Base-by-base conservation (phyloP, 2,888 invertebrate genomes). In the Heliconius ismenius region DNA sequence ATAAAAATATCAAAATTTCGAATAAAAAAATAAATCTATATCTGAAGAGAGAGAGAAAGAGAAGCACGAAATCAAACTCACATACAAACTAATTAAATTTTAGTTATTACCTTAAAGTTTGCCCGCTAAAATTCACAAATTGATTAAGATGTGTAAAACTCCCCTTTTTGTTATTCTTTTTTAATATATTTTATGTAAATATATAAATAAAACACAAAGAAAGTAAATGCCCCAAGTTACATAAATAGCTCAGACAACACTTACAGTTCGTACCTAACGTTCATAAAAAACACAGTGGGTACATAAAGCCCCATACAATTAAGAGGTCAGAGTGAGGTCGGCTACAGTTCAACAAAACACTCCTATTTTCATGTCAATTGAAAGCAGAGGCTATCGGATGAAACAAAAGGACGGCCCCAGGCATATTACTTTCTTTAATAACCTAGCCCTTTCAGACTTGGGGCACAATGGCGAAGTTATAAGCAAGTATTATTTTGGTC, bases 351-450 rank as follows among this genome's bases (percentile, higher is more conserved):
- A 69, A 63, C 75, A 70, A 63, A 67, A 70, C 69, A 70, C 63
- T 62, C 69, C 75, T 63, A 75, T 70, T 74, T 75, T 75, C 70
- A 75, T 69, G 75, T 69, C 69, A 75, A 70, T 69, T 75, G 63
- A 70, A 75, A 75, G 67, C 75, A 75, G 49, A 75, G 69, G 70
- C 75, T 49, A 70, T 70, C 63, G 75, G 69, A 70, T 49, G 70
- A 70, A 75, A 75, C 75, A 75, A 75, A 75, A 76, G 73, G 73
- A 76, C 24, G 76, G 69, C 64, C 73, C 21, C 6, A 24, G 64
- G 76, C 76, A 63, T 76, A 78, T 76, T 65, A 70, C 70, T 76
- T 74, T 74, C 73, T 78, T 78, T 76, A 78, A 76, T 74, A 78
- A 78, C 70, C 65, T 62, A 65, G 43, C 49, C 69, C 69, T 76